These are phyloP conservation scores for Oreonectes daqikongensis DNA, from an alignment of 2,797 vertebrate species.

Conservation along the genomic window DNA sequence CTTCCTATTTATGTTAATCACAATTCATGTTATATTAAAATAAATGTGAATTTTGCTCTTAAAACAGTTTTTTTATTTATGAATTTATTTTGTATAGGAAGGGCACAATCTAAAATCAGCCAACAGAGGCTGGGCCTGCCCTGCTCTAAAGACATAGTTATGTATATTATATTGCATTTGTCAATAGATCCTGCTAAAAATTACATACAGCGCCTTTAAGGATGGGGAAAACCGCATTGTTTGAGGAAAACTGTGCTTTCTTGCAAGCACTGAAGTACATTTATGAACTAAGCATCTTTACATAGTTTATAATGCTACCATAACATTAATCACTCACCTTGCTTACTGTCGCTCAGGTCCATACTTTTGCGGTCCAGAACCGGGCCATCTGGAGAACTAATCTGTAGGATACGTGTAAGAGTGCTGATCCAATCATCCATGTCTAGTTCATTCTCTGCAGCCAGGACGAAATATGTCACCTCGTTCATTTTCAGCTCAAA, in stretches of 20 bases:
- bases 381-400: conserved; percentile 90
- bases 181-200: too few species aligned
- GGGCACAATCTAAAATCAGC: too few species aligned
- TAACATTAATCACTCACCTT: conserved; percentile 75
- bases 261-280: neutral
- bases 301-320: neutral
- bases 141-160: too few species aligned
- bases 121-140: too few species aligned
- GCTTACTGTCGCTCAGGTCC: conserved; percentile 89
- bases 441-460: conserved; percentile 95
- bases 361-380: conserved; percentile 87
- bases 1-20: too few species aligned
- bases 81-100: too few species aligned
- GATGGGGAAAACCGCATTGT: neutral
- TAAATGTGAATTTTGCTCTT: too few species aligned
- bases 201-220: neutral
- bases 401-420: conserved; percentile 95
- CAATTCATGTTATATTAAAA: too few species aligned
- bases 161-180: too few species aligned
- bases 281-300: neutral
- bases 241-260: too few species aligned
- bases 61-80: too few species aligned
- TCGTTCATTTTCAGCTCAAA: conserved; percentile 99
- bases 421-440: conserved; percentile 99
- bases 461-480: conserved; percentile 98